These are phyloP conservation scores for Perca flavescens DNA, from an alignment of 2,113 vertebrate species.

Conservation along the genomic window DNA sequence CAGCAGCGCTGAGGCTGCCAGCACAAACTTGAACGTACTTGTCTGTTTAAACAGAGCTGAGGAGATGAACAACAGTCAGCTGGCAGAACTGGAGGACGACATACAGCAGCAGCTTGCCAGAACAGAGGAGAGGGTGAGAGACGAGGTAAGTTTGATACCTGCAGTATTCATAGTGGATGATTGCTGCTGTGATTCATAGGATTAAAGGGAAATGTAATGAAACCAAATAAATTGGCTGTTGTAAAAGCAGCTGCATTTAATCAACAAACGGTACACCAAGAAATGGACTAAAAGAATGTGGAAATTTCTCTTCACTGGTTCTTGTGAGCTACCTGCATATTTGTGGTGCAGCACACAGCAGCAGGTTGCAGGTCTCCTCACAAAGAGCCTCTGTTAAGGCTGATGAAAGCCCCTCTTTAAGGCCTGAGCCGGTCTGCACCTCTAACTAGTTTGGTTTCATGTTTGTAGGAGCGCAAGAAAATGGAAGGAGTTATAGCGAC, in stretches of 20 bases:
- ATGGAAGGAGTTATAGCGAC: conserved; percentile 72
- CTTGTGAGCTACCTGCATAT: conserved; percentile 54
- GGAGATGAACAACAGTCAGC: conserved; percentile 78
- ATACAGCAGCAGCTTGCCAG: conserved; percentile 78
- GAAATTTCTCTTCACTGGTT: conserved; percentile 7
- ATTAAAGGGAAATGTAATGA: neutral
- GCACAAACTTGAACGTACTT: neutral
- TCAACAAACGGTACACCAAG: neutral
- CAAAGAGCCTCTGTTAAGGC: conserved; percentile 72
- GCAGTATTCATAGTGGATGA: neutral
- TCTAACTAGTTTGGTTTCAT: conserved; percentile 68
- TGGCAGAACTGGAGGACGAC: conserved; percentile 84
- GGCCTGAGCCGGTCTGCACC: conserved; percentile 11
- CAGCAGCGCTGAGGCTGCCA: neutral
- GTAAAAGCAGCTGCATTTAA: neutral
- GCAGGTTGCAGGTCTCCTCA: conserved; percentile 52
- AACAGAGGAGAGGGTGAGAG: conserved; percentile 76
- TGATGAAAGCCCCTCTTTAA: conserved; percentile 70
- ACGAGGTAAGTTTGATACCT: conserved; percentile 74
- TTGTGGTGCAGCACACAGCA: conserved; percentile 39
- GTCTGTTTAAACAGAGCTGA: conserved; percentile 76
- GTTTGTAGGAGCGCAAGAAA: conserved; percentile 81
- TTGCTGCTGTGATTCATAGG: neutral
- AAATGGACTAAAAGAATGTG: neutral
- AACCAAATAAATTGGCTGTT: neutral